Conservation (phyloP, 2,113 vertebrate species). For the Prionailurus bengalensis region DNA sequence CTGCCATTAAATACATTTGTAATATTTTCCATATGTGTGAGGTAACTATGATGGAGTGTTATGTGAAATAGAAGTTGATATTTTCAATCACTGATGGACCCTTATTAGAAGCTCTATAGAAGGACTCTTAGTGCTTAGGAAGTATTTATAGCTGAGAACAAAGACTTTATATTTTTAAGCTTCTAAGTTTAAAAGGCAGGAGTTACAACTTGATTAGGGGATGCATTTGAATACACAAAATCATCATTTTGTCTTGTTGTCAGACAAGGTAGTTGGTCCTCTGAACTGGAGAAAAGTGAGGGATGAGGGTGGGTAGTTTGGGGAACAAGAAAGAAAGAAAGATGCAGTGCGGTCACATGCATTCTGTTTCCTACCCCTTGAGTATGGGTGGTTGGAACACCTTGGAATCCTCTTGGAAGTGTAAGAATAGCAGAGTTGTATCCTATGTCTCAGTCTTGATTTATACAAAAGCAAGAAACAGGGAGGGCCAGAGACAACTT, state of each 20-base stretch:
- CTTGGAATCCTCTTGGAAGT: not conserved
- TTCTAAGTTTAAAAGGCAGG: not conserved
- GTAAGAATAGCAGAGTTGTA: not conserved
- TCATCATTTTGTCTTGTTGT: not conserved
- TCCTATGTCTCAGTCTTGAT: not conserved
- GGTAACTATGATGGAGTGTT: not conserved
- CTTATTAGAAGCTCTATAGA: not conserved
- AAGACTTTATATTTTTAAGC: not conserved
- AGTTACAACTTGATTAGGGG: not conserved
- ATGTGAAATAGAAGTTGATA: not conserved
- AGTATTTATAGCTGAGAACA: not conserved
- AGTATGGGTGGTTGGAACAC: not conserved
- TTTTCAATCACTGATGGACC: not conserved
- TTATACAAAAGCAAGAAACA: not conserved
- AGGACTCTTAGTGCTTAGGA: not conserved
- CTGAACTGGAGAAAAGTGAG: not conserved
- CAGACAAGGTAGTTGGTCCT: not conserved
- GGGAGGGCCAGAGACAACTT: not conserved
- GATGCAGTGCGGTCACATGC: fast-evolving
- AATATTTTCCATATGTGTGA: not conserved
- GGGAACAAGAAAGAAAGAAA: not conserved
- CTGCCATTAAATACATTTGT: not conserved
- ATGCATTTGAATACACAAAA: not conserved
- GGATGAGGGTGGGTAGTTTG: not conserved
- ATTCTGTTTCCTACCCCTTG: fast-evolving